Evolutionary conservation across 1,140 invertebrate species (phyloP), one percentile per base, ranked within the genome.

Genomic region (Drosophila repleta): DNA sequence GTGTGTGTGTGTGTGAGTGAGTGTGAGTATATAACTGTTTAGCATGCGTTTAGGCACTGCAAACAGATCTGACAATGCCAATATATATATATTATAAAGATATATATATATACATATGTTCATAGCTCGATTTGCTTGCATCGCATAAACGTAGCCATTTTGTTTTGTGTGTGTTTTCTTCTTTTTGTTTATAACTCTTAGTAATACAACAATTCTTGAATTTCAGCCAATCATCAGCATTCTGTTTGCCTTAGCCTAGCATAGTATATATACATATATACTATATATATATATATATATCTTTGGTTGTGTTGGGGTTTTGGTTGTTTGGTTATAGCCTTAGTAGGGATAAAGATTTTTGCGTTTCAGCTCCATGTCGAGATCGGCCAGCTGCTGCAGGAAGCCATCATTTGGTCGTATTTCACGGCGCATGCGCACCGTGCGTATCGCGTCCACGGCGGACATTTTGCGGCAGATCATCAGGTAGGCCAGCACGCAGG

Each of bases 381-480:
- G 92, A 55, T 94, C 93, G 35, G 95, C 95, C 41, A 97, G 91
- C 80, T 97, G 96, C 43, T 94, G 93, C 56, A 97, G 92, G 92
- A 97, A 97, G 43, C 96, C 96, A 76, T 95, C 93, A 81, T 97
- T 97, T 35, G 96, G 96, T 76, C 94, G 93, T 71, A 97, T 95
- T 68, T 95, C 93, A 20, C 96, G 93, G 56, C 93, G 93, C 69
- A 93, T 93, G 46, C 96, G 94, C 10, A 96, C 94, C 41, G 92
- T 93, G 8, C 92, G 92, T 45, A 97, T 92, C 11, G 97, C 96
- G 61, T 97, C 95, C 7, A 93, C 92, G 0, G 96, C 94, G n/a
- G 94, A 93, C 95, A 97, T 96, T 39, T 94, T 93, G 52, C 94
- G 94, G 82, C 96, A 96, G 49, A 97, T 95, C 96, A 98, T 97